These are phyloP conservation scores for Sphaerophoria taeniata DNA, from an alignment of 2,888 invertebrate species.

Conservation along the genomic window DNA sequence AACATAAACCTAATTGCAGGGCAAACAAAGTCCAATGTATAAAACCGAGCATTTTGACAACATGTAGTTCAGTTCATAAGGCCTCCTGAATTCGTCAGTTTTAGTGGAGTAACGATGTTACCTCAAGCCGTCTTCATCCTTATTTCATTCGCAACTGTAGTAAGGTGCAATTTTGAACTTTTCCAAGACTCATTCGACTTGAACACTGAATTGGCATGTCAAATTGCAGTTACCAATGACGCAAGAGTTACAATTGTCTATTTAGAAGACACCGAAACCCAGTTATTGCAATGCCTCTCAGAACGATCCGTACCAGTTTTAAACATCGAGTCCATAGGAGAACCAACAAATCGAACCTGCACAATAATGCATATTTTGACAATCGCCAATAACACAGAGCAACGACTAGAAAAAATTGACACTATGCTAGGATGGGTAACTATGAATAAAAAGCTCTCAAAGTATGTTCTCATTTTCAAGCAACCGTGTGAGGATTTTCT, in stretches of 20 bases:
- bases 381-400: background rate
- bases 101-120: background rate
- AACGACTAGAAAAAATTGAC: conserved; percentile 19
- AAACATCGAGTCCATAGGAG: background rate
- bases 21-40: background rate
- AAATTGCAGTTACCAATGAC: conserved; percentile 33
- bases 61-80: background rate
- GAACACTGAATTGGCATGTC: conserved; percentile 32
- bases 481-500: conserved; percentile 71
- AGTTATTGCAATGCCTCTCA: conserved; percentile 40
- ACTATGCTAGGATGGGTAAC: background rate
- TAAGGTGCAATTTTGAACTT: background rate
- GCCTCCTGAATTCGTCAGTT: no score
- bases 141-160: background rate
- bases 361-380: conserved; percentile 47
- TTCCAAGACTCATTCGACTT: background rate
- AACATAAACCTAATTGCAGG: background rate
- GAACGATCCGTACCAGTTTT: conserved; percentile 19
- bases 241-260: conserved; percentile 50
- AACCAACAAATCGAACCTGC: background rate
- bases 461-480: conserved; percentile 79
- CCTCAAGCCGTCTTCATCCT: background rate
- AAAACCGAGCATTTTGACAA: background rate
- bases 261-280: conserved; percentile 24
- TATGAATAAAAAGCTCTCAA: conserved; percentile 76